A percentile compares a stretch with the other conserved stretches of the same genome.
Evolutionary conservation across 2,888 invertebrate genomes (phyloP).

Genomic region (Thecophora atra): DNA sequence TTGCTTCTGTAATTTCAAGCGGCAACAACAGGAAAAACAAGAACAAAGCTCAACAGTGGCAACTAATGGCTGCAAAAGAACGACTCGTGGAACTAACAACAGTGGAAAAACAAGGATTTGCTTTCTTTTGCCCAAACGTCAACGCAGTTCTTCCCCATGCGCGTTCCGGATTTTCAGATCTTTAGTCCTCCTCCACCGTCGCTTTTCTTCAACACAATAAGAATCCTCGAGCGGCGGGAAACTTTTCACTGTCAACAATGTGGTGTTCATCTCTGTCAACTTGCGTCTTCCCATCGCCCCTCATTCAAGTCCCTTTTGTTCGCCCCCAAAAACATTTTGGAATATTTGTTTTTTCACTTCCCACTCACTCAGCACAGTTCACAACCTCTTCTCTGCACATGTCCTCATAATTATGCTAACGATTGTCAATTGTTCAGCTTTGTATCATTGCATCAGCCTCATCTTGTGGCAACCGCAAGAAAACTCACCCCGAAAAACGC

Average conservation of each 20-base stretch:
- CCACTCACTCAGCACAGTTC: background rate
- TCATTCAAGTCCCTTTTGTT: too few species aligned
- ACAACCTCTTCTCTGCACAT: slow-evolving; percentile 2
- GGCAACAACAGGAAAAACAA: background rate
- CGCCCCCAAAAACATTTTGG: background rate
- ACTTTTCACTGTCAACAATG: slow-evolving; percentile 1
- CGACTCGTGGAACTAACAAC: background rate
- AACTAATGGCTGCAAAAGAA: background rate
- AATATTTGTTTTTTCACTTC: background rate
- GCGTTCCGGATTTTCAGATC: background rate
- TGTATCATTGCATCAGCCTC: slow-evolving; percentile 22
- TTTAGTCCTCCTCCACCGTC: background rate
- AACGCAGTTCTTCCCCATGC: background rate
- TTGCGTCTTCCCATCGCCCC: too few species aligned
- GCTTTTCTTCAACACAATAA: background rate
- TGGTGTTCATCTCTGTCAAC: too few species aligned
- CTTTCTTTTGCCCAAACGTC: slow-evolving; percentile 2
- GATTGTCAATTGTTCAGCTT: slow-evolving; percentile 53
- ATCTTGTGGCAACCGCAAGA: slow-evolving; percentile 49
- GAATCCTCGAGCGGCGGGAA: background rate
- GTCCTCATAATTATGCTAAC: slow-evolving; percentile 56
- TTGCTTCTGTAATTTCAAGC: background rate
- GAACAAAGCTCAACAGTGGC: background rate
- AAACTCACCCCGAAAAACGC: slow-evolving; percentile 39
- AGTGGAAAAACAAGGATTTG: slow-evolving; percentile 7